A percentile compares a stretch with the other conserved stretches of the same genome.
Evolutionary conservation across 2,888 invertebrate genomes (phyloP).

Genomic region (Clivina fossor): DNA sequence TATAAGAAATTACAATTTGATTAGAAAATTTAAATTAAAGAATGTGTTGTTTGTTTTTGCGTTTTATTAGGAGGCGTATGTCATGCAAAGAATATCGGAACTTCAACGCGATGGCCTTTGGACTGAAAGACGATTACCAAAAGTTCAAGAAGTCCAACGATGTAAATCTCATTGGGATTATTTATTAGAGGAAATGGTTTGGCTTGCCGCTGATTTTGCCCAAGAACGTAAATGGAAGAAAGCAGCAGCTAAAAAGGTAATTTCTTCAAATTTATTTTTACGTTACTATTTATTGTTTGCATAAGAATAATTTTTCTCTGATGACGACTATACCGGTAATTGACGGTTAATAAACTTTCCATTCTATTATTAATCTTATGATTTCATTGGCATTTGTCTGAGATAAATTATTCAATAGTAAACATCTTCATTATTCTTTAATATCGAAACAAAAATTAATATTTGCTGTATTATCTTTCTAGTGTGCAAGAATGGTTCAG

Average conservation of each 20-base stretch:
- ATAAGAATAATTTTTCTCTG: not conserved
- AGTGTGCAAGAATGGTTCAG: conserved; percentile 87
- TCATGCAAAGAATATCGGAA: conserved; percentile 89
- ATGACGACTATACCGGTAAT: not conserved
- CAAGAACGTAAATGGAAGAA: conserved; percentile 98
- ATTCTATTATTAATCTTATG: not conserved
- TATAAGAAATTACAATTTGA: no score
- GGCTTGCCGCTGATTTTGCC: conserved; percentile 97
- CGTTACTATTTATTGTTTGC: not conserved
- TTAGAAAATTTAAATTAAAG: no score
- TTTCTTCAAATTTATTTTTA: no score
- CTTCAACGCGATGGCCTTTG: conserved; percentile 93
- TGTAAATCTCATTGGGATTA: conserved; percentile 98
- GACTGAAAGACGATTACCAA: conserved; percentile 89
- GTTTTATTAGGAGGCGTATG: conserved; percentile 77
- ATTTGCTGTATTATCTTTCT: no score
- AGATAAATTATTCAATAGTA: conserved; percentile 25
- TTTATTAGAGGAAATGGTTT: conserved; percentile 96
- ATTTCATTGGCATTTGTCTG: not conserved
- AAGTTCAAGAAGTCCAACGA: conserved; percentile 86
- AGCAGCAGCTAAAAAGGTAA: conserved; percentile 84
- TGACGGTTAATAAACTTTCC: not conserved
- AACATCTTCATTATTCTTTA: no score
- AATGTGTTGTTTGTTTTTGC: conserved; percentile 1
- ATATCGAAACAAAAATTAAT: no score